Conservation (phyloP, 2,797 vertebrate genomes). For the Leptodactylus fallax region DNA sequence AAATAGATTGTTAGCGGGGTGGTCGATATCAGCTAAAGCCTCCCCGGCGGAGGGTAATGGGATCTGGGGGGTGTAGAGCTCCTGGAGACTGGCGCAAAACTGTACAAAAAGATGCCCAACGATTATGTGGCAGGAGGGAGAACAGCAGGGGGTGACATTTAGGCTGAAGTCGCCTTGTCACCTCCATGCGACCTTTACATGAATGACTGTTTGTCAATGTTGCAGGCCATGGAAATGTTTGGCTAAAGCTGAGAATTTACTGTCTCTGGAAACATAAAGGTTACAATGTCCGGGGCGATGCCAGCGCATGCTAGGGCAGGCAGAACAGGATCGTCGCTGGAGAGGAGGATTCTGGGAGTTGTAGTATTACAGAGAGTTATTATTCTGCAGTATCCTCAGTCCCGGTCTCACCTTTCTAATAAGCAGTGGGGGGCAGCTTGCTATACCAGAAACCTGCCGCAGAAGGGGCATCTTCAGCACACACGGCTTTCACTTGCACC, state of each 20-base stretch:
- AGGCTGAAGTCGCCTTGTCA: not conserved
- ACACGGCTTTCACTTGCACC: no score
- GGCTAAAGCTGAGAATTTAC: not conserved
- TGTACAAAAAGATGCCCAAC: constrained; percentile 17
- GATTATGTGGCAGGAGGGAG: not conserved
- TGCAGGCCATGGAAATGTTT: not conserved
- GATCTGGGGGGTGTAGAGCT: not conserved
- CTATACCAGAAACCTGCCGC: no score
- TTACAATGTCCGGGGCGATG: not conserved
- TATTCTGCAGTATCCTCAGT: not conserved
- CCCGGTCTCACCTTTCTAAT: no score
- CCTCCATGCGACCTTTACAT: constrained; percentile 21
- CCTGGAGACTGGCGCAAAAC: not conserved
- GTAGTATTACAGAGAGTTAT: not conserved
- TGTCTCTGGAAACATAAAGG: no score
- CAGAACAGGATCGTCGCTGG: not conserved
- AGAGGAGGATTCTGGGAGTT: not conserved
- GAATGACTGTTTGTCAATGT: constrained; percentile 26
- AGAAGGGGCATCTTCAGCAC: no score
- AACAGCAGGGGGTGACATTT: constrained; percentile 30
- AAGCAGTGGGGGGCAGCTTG: no score
- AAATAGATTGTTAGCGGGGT: not conserved
- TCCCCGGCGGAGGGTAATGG: not conserved
- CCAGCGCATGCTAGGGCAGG: not conserved
- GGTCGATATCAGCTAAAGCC: constrained; percentile 16